Percentiles rank a stretch among this genome's conserved stretches.
Conservation (phyloP, 2,888 invertebrate species). For the Hyposoter didymator region DNA sequence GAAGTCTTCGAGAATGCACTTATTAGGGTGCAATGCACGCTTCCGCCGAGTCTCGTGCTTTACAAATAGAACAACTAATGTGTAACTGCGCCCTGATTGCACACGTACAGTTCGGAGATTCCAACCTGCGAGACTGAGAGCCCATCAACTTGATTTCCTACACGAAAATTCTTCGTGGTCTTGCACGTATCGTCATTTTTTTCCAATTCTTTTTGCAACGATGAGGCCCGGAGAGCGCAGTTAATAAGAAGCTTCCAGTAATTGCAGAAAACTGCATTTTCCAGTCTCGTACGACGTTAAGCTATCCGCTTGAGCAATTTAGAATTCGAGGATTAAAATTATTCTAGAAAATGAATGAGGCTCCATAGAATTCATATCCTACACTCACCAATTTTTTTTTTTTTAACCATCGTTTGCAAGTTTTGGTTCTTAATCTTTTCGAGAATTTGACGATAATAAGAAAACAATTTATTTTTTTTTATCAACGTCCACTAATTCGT, state of each 20-base stretch:
- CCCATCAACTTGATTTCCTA: not conserved
- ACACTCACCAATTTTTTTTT: too few species aligned
- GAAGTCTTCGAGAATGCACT: slow-evolving; percentile 41
- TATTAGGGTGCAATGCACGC: slow-evolving; percentile 55
- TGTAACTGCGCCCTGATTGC: slow-evolving; percentile 3
- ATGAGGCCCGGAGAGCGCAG: too few species aligned
- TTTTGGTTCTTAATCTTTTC: not conserved
- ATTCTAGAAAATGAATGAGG: too few species aligned
- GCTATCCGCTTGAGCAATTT: too few species aligned
- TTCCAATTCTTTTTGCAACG: too few species aligned
- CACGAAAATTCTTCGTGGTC: not conserved
- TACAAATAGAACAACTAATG: slow-evolving; percentile 8
- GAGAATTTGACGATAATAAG: not conserved
- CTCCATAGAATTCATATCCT: too few species aligned
- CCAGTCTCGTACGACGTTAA: too few species aligned
- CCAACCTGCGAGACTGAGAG: not conserved
- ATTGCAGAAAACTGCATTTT: too few species aligned
- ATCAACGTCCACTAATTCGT: not conserved
- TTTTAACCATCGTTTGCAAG: too few species aligned
- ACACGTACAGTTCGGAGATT: not conserved
- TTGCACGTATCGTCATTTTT: not conserved
- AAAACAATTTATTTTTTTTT: not conserved
- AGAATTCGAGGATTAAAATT: too few species aligned
- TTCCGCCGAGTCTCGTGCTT: slow-evolving; percentile 40
- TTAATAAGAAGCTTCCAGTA: too few species aligned